phyloP scores from a whole-genome alignment of 2,888 invertebrate species.

The Trichopoda pennipes region DNA sequence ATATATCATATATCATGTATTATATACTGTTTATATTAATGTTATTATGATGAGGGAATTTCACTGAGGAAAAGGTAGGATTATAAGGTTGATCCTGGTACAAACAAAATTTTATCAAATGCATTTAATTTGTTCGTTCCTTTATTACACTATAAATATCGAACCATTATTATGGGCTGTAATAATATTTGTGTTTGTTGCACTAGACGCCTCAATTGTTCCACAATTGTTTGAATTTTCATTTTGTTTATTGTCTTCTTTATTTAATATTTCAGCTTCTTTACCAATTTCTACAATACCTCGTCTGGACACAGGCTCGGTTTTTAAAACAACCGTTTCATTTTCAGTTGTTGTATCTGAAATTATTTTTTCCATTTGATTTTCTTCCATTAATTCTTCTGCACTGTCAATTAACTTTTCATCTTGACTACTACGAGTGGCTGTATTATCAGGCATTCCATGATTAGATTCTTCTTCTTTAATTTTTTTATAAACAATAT shows the following conservation, averaged over 20 bases:
- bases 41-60: slow-evolving; percentile 9
- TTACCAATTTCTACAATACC: slow-evolving; percentile 80
- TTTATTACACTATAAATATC: slow-evolving; percentile 73
- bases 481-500: slow-evolving; percentile 37
- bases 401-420: slow-evolving; percentile 74
- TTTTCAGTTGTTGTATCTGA: slow-evolving; percentile 17
- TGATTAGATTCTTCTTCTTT: slow-evolving; percentile 28
- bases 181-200: slow-evolving; percentile 15
- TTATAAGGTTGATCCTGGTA: slow-evolving; percentile 7
- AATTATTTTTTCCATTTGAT: slow-evolving; percentile 44
- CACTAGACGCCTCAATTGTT: slow-evolving; percentile 41
- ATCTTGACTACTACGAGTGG: slow-evolving; percentile 45
- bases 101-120: slow-evolving; percentile 35
- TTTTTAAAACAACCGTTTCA: slow-evolving; percentile 48
- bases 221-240: slow-evolving; percentile 12
- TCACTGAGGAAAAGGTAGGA: slow-evolving; percentile 4
- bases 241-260: slow-evolving; percentile 59
- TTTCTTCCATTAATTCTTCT: slow-evolving; percentile 73
- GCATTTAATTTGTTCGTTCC: slow-evolving; percentile 13
- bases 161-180: slow-evolving; percentile 67
- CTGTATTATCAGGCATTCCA: slow-evolving; percentile 4
- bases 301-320: slow-evolving; percentile 66
- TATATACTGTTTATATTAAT: slow-evolving; percentile 40
- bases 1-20: slow-evolving; percentile 32
- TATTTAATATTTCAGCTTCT: slow-evolving; percentile 79